These are phyloP conservation scores for Porites australiensis DNA, from an alignment of 64 coral and sea anemone species.

Conservation along the genomic window DNA sequence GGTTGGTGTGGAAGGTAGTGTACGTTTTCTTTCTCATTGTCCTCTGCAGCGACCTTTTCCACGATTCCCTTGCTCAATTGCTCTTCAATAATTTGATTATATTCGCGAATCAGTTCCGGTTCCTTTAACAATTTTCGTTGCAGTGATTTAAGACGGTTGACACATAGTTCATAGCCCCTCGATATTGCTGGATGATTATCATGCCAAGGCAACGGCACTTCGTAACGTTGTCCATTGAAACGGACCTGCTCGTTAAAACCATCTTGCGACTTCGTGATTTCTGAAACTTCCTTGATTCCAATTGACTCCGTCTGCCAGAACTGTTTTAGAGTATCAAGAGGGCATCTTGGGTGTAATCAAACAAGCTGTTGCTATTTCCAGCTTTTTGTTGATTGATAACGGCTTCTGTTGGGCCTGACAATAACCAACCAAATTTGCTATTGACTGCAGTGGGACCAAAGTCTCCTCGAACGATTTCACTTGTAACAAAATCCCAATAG, in stretches of 20 bases:
- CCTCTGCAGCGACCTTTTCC: background rate
- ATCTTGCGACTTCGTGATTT: background rate
- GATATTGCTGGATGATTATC: background rate
- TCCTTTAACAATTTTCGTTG: too few relatives aligned
- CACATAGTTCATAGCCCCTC: background rate
- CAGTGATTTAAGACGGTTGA: background rate
- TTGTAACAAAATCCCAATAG: slow-evolving; percentile 46
- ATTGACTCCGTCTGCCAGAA: slow-evolving; percentile 52
- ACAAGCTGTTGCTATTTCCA: background rate
- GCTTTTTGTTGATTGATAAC: background rate
- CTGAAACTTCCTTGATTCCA: background rate
- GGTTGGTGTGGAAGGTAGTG: too few relatives aligned
- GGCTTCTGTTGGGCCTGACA: slow-evolving; percentile 56
- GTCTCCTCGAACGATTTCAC: slow-evolving; percentile 36
- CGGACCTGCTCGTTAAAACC: background rate
- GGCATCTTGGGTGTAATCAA: slow-evolving; percentile 35
- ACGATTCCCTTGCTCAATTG: too few relatives aligned
- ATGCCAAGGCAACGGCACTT: background rate
- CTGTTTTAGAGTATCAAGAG: slow-evolving; percentile 43
- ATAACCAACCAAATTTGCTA: slow-evolving; percentile 62
- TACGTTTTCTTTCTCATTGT: background rate
- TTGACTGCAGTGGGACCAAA: slow-evolving; percentile 51
- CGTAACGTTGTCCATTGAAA: background rate
- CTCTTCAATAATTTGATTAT: too few relatives aligned
- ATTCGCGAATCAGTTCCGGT: too few relatives aligned